Evolutionary conservation across 2,888 invertebrate genomes (phyloP), one percentile per base, ranked within the genome.

Genomic region (Ethmia dodecea): DNA sequence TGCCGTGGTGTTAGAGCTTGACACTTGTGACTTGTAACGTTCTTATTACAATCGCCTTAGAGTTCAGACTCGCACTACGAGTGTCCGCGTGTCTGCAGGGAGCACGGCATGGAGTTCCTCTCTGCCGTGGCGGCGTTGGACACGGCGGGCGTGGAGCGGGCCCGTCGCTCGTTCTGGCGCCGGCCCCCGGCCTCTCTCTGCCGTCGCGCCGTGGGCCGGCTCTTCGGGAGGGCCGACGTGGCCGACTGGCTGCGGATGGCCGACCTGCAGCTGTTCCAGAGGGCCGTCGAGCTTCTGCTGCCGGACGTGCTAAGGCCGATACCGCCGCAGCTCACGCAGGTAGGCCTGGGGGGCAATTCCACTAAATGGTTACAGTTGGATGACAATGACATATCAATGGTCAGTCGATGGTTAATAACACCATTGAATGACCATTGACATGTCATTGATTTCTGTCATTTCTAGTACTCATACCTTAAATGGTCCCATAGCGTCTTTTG

Each of bases 251-350:
- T 96, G 54, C 89, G 91, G 33, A 88, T 89, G 61, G 95, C 96
- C 32, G 98, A 98, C 83, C 93, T 95, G 68, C 90, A 92, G 48
- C 96, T 99, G 79, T 97, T 98, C 86, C 99, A 99, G 86, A 94
- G 95, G 66, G 90, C 98, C 52, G 97, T 98, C 6, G 96, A 98
- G 77, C 94, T 98, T 56, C 90, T 99, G 52, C 94, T 99, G 79
- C 98, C 99, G 11, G 97, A 98, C 81, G 98, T 99, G 30, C 89
- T 99, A 43, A 90, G 96, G 53, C 96, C 97, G 24, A 97, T 98
- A 61, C 98, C 98, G 47, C 95, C 96, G 73, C 93, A 95, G 20
- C 88, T 98, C 52, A 98, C 98, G 3, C 98, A 98, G 98, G 60
- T 97, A 94, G n/a, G 22, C 22, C 18, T n/a, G n/a, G n/a, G n/a